Evolutionary conservation across 2,888 invertebrate species (phyloP).

Genomic region (Dilophus febrilis): DNA sequence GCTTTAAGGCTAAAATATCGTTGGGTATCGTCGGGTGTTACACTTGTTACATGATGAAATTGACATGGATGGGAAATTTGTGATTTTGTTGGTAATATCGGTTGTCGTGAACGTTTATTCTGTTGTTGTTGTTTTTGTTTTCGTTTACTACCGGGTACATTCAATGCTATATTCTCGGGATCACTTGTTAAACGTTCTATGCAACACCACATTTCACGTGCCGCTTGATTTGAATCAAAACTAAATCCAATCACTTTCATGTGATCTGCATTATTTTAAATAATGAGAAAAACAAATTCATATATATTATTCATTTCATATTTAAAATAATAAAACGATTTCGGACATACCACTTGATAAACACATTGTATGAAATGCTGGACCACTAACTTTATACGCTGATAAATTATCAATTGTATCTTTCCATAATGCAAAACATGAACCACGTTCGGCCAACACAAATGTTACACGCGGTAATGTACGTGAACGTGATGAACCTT

Average conservation of each 20-base stretch:
- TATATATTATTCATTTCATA: too few species aligned
- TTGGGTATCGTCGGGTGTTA: constrained; percentile 47
- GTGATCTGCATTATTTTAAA: constrained; percentile 48
- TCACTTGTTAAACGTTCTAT: constrained; percentile 53
- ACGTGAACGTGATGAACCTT: constrained; percentile 53
- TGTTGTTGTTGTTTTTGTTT: constrained; percentile 34
- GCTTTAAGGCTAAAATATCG: constrained; percentile 52
- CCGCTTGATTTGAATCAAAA: constrained; percentile 57
- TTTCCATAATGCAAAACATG: constrained; percentile 65
- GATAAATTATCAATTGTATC: constrained; percentile 66
- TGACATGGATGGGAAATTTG: constrained; percentile 74
- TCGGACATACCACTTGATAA: constrained; percentile 32
- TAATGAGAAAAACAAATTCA: too few species aligned
- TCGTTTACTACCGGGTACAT: constrained; percentile 45
- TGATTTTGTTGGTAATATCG: constrained; percentile 52
- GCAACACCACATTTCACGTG: constrained; percentile 49
- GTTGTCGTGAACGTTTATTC: constrained; percentile 35
- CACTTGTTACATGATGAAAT: constrained; percentile 66
- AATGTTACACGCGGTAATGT: constrained; percentile 50
- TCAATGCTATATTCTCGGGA: constrained; percentile 61
- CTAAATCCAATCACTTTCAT: constrained; percentile 60
- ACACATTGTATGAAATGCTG: constrained; percentile 69
- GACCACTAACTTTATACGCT: constrained; percentile 50
- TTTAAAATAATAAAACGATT: too few species aligned
- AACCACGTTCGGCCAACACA: constrained; percentile 58